phyloP scores from a whole-genome alignment of 2,113 vertebrate genomes.

The Myotis davidii region DNA sequence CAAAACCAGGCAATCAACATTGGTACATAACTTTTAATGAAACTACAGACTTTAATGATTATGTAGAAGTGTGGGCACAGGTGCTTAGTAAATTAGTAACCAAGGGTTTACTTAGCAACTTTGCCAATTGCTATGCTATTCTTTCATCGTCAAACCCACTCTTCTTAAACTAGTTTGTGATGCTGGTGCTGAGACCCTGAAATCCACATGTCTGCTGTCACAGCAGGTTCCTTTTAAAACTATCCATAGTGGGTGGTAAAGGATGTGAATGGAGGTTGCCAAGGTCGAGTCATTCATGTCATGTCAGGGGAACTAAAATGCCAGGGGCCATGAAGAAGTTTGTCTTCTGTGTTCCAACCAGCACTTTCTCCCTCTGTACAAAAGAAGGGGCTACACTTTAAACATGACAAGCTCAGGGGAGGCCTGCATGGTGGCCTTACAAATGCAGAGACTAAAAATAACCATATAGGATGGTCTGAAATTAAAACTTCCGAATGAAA shows the following conservation, averaged over 20 bases:
- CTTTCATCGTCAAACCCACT: background rate
- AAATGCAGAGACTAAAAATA: background rate
- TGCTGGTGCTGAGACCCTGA: background rate
- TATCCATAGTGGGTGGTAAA: background rate
- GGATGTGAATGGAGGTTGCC: background rate
- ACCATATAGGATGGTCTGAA: background rate
- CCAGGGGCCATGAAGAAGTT: background rate
- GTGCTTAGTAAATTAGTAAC: background rate
- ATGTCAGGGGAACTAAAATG: background rate
- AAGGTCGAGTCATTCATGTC: background rate
- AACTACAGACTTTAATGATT: background rate
- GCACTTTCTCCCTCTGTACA: background rate
- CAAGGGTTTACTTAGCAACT: too few species aligned
- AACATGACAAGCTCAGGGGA: background rate
- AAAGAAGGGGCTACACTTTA: background rate
- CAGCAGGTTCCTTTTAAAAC: background rate
- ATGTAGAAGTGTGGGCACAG: background rate
- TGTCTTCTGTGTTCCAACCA: background rate
- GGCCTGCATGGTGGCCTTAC: background rate
- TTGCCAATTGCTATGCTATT: background rate
- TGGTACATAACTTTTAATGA: background rate
- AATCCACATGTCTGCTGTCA: background rate
- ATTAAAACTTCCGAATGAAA: background rate
- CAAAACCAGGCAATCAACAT: background rate
- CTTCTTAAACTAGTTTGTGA: background rate